Percentiles rank a stretch among this genome's conserved stretches.
Conservation (phyloP, 2,888 invertebrate genomes). For the Cataglyphis albicans region DNA sequence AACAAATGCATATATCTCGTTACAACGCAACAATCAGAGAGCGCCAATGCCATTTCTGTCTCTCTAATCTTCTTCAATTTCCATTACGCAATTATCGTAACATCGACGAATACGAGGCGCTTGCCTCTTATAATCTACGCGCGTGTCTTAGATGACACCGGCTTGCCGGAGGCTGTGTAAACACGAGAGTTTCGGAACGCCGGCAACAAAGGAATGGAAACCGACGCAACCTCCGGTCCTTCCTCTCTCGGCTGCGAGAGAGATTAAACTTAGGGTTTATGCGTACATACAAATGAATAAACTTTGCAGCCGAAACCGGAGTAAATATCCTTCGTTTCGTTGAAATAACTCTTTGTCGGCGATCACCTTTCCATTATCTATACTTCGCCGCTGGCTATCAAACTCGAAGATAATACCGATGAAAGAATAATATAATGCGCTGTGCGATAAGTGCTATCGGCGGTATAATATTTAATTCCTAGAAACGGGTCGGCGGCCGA, state of each 20-base stretch:
- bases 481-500: slow-evolving; percentile 31
- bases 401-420: background rate
- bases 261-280: slow-evolving; percentile 43
- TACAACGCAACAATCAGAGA: slow-evolving; percentile 60
- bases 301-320: slow-evolving; percentile 15
- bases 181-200: slow-evolving; percentile 17
- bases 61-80: slow-evolving; percentile 62
- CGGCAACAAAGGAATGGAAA: slow-evolving; percentile 41
- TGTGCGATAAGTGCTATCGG: background rate
- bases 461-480: slow-evolving; percentile 46
- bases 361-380: background rate
- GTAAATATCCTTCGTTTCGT: slow-evolving; percentile 13
- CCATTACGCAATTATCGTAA: slow-evolving; percentile 70
- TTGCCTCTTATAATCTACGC: slow-evolving; percentile 63
- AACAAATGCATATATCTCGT: slow-evolving; percentile 13
- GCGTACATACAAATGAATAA: slow-evolving; percentile 32
- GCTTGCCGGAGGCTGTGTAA: slow-evolving; percentile 46
- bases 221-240: background rate
- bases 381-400: background rate
- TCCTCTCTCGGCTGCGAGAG: slow-evolving; percentile 15
- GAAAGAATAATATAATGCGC: background rate
- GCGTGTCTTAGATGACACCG: slow-evolving; percentile 43
- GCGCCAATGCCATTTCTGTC: background rate
- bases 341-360: slow-evolving; percentile 14
- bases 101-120: slow-evolving; percentile 44